Evolutionary conservation across 2,113 vertebrate species (phyloP).

Genomic region (Malurus alboscapulatus): DNA sequence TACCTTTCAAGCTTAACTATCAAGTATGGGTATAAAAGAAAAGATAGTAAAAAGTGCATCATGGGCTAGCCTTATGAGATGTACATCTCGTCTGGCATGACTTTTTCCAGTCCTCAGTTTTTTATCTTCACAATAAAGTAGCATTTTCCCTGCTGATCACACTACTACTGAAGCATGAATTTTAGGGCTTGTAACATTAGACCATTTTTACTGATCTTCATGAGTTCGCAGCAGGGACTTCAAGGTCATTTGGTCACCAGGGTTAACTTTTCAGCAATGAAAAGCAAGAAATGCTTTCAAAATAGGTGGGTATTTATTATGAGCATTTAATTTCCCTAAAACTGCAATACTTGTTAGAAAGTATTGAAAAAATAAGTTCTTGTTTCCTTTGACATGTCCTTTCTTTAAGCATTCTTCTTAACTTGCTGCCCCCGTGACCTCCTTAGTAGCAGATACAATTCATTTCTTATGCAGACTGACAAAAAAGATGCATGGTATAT

Average conservation of each 20-base stretch:
- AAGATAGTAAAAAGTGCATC: not conserved
- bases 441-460: slow-evolving; percentile 86
- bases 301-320: not conserved
- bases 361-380: slow-evolving; percentile 64
- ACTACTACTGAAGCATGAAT: not conserved
- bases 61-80: not conserved
- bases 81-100: not conserved
- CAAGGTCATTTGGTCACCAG: slow-evolving; percentile 32
- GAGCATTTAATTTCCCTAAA: slow-evolving; percentile 52
- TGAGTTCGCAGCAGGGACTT: not conserved
- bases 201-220: slow-evolving; percentile 26
- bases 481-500: slow-evolving; percentile 88
- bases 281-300: slow-evolving; percentile 17
- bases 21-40: not conserved
- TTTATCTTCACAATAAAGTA: not conserved
- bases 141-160: not conserved
- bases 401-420: slow-evolving; percentile 76
- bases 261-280: slow-evolving; percentile 46
- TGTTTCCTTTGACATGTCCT: slow-evolving; percentile 76
- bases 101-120: not conserved
- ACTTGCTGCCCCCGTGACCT: slow-evolving; percentile 80
- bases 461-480: slow-evolving; percentile 94
- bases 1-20: slow-evolving; percentile 22
- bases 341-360: slow-evolving; percentile 59
- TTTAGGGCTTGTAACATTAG: slow-evolving; percentile 19